Conservation (phyloP, 1,140 invertebrate genomes). For the Colletes latitarsis region DNA sequence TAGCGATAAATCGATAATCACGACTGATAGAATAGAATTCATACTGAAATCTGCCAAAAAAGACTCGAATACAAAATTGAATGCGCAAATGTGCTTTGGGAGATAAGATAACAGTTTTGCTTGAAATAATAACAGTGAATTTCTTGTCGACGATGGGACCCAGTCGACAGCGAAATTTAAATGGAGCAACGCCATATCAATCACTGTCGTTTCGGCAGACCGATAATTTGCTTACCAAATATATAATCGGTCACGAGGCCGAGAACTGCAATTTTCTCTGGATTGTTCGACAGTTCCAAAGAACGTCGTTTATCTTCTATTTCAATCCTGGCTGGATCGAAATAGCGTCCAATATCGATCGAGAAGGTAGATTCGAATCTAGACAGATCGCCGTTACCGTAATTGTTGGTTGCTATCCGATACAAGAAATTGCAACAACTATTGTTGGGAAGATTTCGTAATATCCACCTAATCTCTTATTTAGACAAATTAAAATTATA, state of each 20-base stretch:
- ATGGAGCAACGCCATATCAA: background rate
- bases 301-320: conserved; percentile 10
- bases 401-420: conserved; percentile 6
- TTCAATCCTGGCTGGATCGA: conserved; percentile 2
- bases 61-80: background rate
- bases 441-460: no score
- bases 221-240: conserved; percentile 19
- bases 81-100: background rate
- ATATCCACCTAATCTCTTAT: no score
- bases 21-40: background rate
- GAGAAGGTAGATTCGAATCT: background rate
- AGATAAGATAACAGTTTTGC: background rate
- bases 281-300: background rate
- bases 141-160: background rate
- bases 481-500: no score
- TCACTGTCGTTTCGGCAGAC: background rate
- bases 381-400: background rate
- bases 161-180: background rate
- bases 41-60: background rate
- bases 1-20: background rate
- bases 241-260: background rate
- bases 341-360: conserved; percentile 2
- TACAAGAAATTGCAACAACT: background rate
- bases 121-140: background rate
- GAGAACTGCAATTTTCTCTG: background rate